phyloP scores from a whole-genome alignment of 2,888 invertebrate species.

The Arrhopalites spinosus region DNA sequence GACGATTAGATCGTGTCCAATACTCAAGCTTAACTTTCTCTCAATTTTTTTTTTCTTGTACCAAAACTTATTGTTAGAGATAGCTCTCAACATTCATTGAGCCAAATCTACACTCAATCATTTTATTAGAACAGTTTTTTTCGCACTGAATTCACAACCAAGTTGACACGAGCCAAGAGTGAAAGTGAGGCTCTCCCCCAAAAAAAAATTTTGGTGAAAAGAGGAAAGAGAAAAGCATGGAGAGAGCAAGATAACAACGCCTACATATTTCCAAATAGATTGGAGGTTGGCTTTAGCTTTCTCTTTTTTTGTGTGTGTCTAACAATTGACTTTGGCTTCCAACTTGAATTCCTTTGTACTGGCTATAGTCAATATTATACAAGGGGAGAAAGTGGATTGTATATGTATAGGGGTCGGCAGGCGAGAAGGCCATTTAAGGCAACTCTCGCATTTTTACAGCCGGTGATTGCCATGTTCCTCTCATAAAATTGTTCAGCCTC shows the following conservation, averaged over 20 bases:
- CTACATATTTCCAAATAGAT: neutral
- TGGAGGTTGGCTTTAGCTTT: neutral
- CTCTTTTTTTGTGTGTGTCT: neutral
- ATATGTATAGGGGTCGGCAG: neutral
- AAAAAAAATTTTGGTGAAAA: too few relatives aligned
- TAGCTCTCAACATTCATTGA: too few relatives aligned
- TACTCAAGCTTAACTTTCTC: too few relatives aligned
- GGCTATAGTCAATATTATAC: neutral
- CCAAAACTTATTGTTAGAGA: too few relatives aligned
- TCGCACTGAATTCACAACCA: too few relatives aligned
- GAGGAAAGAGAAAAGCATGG: too few relatives aligned
- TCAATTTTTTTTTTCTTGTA: too few relatives aligned
- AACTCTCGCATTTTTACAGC: constrained; percentile 11
- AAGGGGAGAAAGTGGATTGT: neutral
- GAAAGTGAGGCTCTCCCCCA: too few relatives aligned
- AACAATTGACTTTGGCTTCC: neutral
- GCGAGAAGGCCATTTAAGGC: neutral
- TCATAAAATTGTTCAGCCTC: constrained; percentile 14
- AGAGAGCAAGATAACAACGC: neutral
- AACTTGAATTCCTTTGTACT: neutral
- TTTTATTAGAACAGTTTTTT: too few relatives aligned
- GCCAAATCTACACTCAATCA: too few relatives aligned
- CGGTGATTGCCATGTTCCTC: constrained; percentile 14
- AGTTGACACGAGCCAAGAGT: too few relatives aligned
- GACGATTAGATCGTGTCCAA: too few relatives aligned